Base-by-base conservation (phyloP, 2,113 vertebrate genomes). In the Suncus etruscus region DNA sequence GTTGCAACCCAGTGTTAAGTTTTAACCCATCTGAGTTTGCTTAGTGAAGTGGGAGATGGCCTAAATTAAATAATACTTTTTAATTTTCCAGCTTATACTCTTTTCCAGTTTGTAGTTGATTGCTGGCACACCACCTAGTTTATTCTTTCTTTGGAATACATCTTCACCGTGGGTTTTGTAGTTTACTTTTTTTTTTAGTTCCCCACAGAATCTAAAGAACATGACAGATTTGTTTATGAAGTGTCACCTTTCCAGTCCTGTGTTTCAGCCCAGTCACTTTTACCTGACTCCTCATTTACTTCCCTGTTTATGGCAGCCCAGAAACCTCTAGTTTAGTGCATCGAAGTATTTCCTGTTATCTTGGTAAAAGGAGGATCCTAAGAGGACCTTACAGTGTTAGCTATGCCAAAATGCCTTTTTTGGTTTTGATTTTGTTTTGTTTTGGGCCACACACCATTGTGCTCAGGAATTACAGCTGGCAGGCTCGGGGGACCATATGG, bases 141-240 rank as follows among this genome's bases (percentile, higher is more conserved):
- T 16, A 45, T 29, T 61, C 3, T 94, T 86, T 48, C 75, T 83
- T 84, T 74, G 77, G 73, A 84, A 18, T 72, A 16, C 39, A 24
- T 77, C 15, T 54, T 87, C 50, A 18, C 4, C 32, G 1, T 86
- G 32, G 45, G 58, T 82, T 50, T 50, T 83, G 20, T 22, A 45
- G 47, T 89, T 94, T 29, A 54, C 31, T 50, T 78, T 69, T 79
- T 77, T 61, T 61, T 61, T 31, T 58, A 89, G 50, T 81, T 91
- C 48, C 48, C 32, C 32, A 73, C 69, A 39, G 50, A 29, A 58
- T 87, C 54, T 86, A 65, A 92, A 92, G 82, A 51, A 4, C 66
- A 24, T 14, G 25, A 78, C 11, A 12, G n/a, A 12, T 20, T n/a
- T 92, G 77, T 72, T 51, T 5, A 74, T 20, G 65, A 45, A 50